Base-by-base conservation (phyloP, 2,888 invertebrate genomes). In the Leistus spinibarbis region DNA sequence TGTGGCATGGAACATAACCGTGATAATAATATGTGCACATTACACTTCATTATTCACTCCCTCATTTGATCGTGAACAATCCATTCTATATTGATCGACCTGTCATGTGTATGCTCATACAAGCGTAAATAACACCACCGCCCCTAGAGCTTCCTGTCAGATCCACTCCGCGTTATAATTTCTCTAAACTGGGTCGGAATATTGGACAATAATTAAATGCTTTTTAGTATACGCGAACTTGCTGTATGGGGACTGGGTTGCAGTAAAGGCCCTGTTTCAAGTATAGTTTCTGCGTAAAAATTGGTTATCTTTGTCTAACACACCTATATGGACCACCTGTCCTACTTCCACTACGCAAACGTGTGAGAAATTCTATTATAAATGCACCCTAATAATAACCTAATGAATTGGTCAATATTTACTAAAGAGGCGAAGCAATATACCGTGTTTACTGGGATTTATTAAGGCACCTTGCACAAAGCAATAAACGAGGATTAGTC, bases 191-290 rank as follows among this genome's bases (percentile, higher is more conserved):
- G 60, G 60, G 60, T 60, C 60, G 60, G 60, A 19, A 0, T 60
- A 60, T 60, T 60, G 60, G 20, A 60, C 17, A 60, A 19, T 60
- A 60, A 60, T 60, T 13, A 60, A 60, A 60, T 13, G 60, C 60
- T n/a, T 17, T 19, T 19, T 10, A 10, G 5, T 17, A 60, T 19
- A 60, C 17, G 60, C 9, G 10, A 60, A 19, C 60, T 22, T 57
- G 19, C 20, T 40, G 5, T 60, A 60, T 19, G 60, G 22, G 19
- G 5, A 17, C 5, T 54, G 2, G 17, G 17, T n/a, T n/a, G n/a
- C n/a, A n/a, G n/a, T n/a, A n/a, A n/a, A n/a, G n/a, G n/a, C n/a
- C n/a, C n/a, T n/a, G n/a, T n/a, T n/a, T n/a, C n/a, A n/a, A n/a
- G n/a, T n/a, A n/a, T n/a, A n/a, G n/a, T n/a, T n/a, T n/a, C n/a